A percentile compares a stretch with the other conserved stretches of the same genome.
Evolutionary conservation across 2,113 vertebrate species (phyloP).

Genomic region (Oncorhynchus keta): DNA sequence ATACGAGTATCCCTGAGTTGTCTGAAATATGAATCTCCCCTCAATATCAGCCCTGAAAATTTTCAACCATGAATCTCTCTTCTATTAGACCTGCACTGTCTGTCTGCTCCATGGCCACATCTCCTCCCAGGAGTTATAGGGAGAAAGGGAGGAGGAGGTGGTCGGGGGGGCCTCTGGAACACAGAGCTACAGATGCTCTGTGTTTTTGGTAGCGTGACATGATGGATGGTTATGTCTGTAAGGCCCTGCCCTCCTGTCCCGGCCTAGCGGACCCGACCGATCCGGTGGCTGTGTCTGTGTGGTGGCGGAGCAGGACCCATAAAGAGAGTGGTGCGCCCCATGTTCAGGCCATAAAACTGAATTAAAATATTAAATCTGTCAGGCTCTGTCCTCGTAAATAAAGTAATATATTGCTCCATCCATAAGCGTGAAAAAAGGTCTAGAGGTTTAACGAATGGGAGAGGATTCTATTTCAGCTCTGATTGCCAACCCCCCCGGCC

Average conservation of each 20-base stretch:
- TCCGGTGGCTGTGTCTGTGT: conserved; percentile 38
- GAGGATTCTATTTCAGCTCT: conserved; percentile 51
- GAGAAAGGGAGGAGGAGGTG: not conserved
- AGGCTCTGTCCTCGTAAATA: conserved; percentile 74
- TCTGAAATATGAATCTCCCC: conserved; percentile 63
- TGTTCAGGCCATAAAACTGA: conserved; percentile 73
- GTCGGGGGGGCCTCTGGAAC: conserved; percentile 19
- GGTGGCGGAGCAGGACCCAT: conserved; percentile 53
- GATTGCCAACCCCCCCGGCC: conserved; percentile 43
- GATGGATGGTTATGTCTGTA: conserved; percentile 51
- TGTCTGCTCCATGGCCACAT: conserved; percentile 65
- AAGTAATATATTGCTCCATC: conserved; percentile 70
- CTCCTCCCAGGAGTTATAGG: conserved; percentile 57
- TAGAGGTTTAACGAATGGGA: conserved; percentile 58
- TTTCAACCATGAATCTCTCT: conserved; percentile 69
- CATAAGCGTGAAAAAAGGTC: conserved; percentile 72
- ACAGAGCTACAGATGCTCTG: conserved; percentile 44
- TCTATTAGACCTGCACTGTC: conserved; percentile 64
- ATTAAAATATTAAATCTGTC: conserved; percentile 85
- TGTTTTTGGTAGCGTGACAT: conserved; percentile 53
- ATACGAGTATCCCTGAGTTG: conserved; percentile 57
- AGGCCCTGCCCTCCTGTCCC: conserved; percentile 35
- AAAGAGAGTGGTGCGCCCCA: conserved; percentile 66
- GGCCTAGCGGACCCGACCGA: conserved; percentile 37
- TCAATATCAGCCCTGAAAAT: conserved; percentile 61